These are phyloP conservation scores for Microcebus tavaratra DNA, from an alignment of 2,113 vertebrate species.

Conservation along the genomic window DNA sequence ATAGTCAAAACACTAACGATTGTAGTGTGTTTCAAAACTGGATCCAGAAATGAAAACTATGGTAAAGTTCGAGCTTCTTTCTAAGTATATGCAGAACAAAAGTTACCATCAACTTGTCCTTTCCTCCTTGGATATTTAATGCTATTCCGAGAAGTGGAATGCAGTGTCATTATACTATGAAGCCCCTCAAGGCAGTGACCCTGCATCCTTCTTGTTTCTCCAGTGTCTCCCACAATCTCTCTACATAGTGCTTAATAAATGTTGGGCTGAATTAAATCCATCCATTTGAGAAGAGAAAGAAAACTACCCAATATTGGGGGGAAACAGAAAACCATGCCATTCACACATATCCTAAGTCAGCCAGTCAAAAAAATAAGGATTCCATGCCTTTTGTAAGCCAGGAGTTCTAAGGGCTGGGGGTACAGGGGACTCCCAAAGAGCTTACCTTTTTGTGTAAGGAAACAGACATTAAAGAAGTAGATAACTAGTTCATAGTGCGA, in stretches of 20 bases:
- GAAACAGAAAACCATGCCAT: background rate
- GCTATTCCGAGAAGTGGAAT: background rate
- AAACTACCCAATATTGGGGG: background rate
- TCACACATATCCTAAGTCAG: background rate
- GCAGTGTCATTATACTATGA: background rate
- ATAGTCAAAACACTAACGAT: slow-evolving; percentile 31
- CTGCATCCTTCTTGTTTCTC: background rate
- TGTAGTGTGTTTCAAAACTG: background rate
- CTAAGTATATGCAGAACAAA: background rate
- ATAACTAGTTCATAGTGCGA: background rate
- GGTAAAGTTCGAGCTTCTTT: background rate
- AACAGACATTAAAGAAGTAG: background rate
- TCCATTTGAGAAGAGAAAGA: background rate
- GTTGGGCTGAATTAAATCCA: background rate
- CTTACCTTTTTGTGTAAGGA: background rate
- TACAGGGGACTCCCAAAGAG: background rate
- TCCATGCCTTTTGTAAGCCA: background rate
- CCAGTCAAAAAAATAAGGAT: background rate
- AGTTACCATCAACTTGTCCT: background rate
- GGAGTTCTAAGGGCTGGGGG: background rate
- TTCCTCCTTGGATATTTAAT: background rate
- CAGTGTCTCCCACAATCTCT: background rate
- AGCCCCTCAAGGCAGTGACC: background rate
- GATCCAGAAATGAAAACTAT: slow-evolving; percentile 26
- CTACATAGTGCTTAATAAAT: background rate